phyloP scores from a whole-genome alignment of 2,797 vertebrate genomes.

The Lepidocolaptes lacrymiger region DNA sequence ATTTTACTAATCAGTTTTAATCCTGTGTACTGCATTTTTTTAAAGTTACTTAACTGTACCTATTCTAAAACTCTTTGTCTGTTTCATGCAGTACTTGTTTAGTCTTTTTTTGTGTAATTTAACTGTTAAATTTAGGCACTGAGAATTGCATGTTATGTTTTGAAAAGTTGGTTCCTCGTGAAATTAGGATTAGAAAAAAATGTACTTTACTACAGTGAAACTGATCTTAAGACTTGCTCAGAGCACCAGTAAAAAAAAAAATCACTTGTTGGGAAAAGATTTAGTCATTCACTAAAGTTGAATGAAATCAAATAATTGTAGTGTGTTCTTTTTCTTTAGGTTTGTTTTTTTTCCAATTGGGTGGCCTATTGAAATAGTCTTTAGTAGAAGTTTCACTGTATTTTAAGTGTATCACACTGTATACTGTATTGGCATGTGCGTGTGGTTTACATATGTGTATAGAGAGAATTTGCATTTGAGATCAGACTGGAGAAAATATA shows the following conservation, averaged over 20 bases:
- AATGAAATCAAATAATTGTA: neutral
- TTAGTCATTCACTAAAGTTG: neutral
- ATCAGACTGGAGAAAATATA: constrained; percentile 51
- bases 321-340: neutral
- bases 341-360: neutral
- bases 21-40: constrained; percentile 20
- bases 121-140: constrained; percentile 55
- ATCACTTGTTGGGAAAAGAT: neutral
- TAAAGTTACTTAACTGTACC: constrained; percentile 29
- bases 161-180: constrained; percentile 45
- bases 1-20: constrained; percentile 50
- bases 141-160: constrained; percentile 70
- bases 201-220: constrained; percentile 72
- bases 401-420: constrained; percentile 74
- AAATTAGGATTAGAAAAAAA: constrained; percentile 58
- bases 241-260: neutral
- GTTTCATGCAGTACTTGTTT: constrained; percentile 78
- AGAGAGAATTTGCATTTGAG: constrained; percentile 50
- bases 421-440: constrained; percentile 70
- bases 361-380: constrained; percentile 41
- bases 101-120: constrained; percentile 66
- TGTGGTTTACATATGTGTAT: constrained; percentile 76
- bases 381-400: constrained; percentile 73
- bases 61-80: constrained; percentile 61
- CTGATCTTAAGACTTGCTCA: constrained; percentile 56